Percentiles rank a stretch among this genome's conserved stretches.
Conservation (phyloP, 2,888 invertebrate genomes). For the Troides oblongomaculatus region DNA sequence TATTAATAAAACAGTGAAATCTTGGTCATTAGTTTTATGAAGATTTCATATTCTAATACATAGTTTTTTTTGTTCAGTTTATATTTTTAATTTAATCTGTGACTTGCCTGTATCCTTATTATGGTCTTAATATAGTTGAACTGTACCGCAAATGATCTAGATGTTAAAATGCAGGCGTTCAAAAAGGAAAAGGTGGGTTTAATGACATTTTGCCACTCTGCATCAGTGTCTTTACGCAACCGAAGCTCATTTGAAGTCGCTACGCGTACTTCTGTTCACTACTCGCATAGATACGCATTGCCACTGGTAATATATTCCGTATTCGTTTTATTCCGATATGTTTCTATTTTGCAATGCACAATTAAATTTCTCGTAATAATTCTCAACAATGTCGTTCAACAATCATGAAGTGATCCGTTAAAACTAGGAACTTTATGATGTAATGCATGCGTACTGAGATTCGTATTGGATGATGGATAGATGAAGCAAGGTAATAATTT, state of each 20-base stretch:
- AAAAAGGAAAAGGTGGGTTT: constrained; percentile 33
- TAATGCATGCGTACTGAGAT: too few relatives aligned
- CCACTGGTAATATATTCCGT: constrained; percentile 4
- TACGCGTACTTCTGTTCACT: constrained; percentile 24
- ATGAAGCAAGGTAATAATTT: too few relatives aligned
- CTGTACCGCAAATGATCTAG: constrained; percentile 9
- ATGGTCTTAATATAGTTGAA: not conserved
- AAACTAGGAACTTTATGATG: too few relatives aligned
- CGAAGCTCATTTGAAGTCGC: constrained; percentile 28
- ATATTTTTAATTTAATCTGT: constrained; percentile 2
- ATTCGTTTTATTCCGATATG: constrained; percentile 5
- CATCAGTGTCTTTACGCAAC: constrained; percentile 29
- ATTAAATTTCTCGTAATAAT: too few relatives aligned
- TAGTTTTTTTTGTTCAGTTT: not conserved
- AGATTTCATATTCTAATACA: too few relatives aligned
- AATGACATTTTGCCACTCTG: constrained; percentile 33
- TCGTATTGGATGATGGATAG: too few relatives aligned
- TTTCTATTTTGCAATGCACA: constrained; percentile 5
- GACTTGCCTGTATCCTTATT: not conserved
- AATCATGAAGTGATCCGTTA: too few relatives aligned
- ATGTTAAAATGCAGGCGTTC: constrained; percentile 10
- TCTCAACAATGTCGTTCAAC: too few relatives aligned
- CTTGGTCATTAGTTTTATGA: too few relatives aligned
- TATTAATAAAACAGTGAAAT: too few relatives aligned
- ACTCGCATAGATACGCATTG: constrained; percentile 19